Percentiles rank a stretch among this genome's conserved stretches.
Evolutionary conservation across 2,888 invertebrate species (phyloP).

Genomic region (Apamea sordens): DNA sequence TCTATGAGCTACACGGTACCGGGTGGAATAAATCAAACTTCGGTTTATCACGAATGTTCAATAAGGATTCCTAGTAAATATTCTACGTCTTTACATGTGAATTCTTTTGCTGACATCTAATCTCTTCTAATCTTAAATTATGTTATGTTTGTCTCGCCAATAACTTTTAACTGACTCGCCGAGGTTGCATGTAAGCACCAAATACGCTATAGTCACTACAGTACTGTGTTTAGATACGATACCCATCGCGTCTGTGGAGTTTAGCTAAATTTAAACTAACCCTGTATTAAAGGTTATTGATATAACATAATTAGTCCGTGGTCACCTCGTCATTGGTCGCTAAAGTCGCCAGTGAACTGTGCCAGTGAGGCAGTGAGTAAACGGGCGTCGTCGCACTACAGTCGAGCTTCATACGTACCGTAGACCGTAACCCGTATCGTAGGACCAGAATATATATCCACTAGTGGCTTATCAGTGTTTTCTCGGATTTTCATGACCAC

Average conservation of each 20-base stretch:
- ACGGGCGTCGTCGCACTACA: slow-evolving; percentile 14
- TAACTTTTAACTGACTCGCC: too few relatives aligned
- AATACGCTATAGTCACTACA: too few relatives aligned
- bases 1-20: too few relatives aligned
- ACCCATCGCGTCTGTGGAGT: not conserved
- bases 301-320: not conserved
- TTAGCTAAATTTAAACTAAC: not conserved
- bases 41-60: too few relatives aligned
- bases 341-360: slow-evolving; percentile 22
- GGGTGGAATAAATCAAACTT: too few relatives aligned
- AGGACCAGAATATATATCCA: not conserved
- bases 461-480: not conserved
- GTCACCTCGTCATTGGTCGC: not conserved
- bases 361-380: not conserved
- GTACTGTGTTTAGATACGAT: not conserved
- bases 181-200: too few relatives aligned
- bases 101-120: too few relatives aligned
- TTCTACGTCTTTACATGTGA: too few relatives aligned
- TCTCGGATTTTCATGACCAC: slow-evolving; percentile 21
- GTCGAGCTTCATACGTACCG: slow-evolving; percentile 11
- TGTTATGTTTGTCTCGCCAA: too few relatives aligned
- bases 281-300: not conserved
- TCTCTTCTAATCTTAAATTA: too few relatives aligned
- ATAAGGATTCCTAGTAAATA: too few relatives aligned
- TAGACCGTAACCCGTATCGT: not conserved